Evolutionary conservation across 2,888 invertebrate species (phyloP).

Genomic region (Aspidiotus rigidus): DNA sequence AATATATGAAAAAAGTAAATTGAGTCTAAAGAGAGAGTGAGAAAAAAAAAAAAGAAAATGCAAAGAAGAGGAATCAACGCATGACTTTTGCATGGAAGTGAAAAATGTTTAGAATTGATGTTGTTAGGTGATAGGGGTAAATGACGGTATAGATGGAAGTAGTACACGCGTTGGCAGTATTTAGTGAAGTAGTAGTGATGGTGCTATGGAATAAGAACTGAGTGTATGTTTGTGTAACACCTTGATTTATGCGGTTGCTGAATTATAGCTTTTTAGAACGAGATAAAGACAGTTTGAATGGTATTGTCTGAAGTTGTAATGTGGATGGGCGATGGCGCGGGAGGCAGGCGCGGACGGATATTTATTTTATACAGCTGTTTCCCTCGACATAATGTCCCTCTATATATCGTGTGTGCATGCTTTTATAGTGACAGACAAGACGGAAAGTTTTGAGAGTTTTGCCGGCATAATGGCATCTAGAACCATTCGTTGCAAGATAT

Average conservation of each 20-base stretch:
- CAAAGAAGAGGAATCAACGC: neutral
- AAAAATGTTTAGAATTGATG: neutral
- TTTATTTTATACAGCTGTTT: conserved; percentile 54
- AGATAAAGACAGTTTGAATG: conserved; percentile 34
- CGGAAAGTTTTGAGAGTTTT: conserved; percentile 34
- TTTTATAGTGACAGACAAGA: conserved; percentile 41
- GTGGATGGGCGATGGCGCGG: conserved; percentile 27
- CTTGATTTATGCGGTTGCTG: conserved; percentile 34
- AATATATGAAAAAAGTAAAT: neutral
- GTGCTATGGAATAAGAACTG: conserved; percentile 8
- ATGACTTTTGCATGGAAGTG: conserved; percentile 4
- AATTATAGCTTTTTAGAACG: conserved; percentile 34
- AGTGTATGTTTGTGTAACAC: conserved; percentile 33
- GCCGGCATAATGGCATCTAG: conserved; percentile 34
- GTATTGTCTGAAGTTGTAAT: conserved; percentile 34
- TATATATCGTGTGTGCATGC: conserved; percentile 49
- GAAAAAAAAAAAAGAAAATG: neutral
- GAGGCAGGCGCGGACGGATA: conserved; percentile 42
- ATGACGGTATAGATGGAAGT: neutral
- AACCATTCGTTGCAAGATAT: conserved; percentile 34
- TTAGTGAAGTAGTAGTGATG: conserved; percentile 8
- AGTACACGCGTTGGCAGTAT: conserved; percentile 8
- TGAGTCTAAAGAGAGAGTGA: neutral
- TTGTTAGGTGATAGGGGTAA: neutral
- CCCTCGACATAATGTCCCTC: conserved; percentile 57